Evolutionary conservation across 2,888 invertebrate genomes (phyloP).

Genomic region (Drosophila leonis): DNA sequence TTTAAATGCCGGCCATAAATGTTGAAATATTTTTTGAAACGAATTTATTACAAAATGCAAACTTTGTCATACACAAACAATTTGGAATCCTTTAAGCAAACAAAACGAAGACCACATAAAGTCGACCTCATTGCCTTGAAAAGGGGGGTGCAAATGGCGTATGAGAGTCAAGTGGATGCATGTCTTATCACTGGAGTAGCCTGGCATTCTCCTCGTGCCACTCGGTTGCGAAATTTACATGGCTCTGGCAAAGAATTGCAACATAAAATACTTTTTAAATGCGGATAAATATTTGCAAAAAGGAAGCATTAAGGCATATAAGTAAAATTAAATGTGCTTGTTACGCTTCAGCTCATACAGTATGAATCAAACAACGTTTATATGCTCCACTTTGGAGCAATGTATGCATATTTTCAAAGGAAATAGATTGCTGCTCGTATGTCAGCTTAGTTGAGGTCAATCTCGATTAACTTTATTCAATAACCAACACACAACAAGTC

Average conservation of each 20-base stretch:
- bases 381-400: neutral
- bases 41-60: constrained; percentile 70
- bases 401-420: neutral
- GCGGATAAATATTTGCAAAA: constrained; percentile 67
- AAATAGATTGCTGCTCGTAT: neutral
- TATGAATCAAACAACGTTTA: neutral
- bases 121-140: constrained; percentile 23
- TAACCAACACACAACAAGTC: neutral
- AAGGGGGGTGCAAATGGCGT: neutral
- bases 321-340: constrained; percentile 35
- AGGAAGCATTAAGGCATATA: constrained; percentile 21
- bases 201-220: constrained; percentile 44
- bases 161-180: constrained; percentile 42
- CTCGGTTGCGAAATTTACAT: constrained; percentile 27
- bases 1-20: constrained; percentile 70
- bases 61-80: constrained; percentile 75
- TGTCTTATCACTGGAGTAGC: constrained; percentile 65
- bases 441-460: neutral
- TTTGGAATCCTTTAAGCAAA: constrained; percentile 61
- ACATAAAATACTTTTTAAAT: constrained; percentile 75
- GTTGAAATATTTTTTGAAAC: constrained; percentile 65
- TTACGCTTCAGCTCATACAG: neutral
- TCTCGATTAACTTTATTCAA: constrained; percentile 7
- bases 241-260: constrained; percentile 54
- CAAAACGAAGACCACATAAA: constrained; percentile 54